Percentiles rank a stretch among this genome's conserved stretches.
phyloP scores from a whole-genome alignment of 2,113 vertebrate genomes.

The Paedocypris sp. region DNA sequence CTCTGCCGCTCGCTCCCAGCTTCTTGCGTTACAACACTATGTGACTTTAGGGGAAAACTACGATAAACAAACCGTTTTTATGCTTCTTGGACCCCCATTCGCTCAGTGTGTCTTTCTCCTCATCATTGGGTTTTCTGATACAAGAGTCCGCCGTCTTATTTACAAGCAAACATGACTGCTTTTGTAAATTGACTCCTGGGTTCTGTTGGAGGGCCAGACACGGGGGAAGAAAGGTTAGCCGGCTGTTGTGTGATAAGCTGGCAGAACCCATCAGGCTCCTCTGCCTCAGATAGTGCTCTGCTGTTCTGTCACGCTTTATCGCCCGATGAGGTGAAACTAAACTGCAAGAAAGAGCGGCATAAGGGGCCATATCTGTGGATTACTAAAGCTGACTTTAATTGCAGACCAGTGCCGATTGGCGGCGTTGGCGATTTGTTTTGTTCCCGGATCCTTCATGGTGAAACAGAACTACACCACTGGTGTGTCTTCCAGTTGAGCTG shows the following conservation, averaged over 20 bases:
- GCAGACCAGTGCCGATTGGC: constrained; percentile 67
- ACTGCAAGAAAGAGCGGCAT: constrained; percentile 61
- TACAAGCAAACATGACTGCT: constrained; percentile 48
- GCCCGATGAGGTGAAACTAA: constrained; percentile 69
- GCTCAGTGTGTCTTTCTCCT: constrained; percentile 38
- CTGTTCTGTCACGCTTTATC: constrained; percentile 70
- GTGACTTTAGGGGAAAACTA: constrained; percentile 26
- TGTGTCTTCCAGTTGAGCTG: constrained; percentile 41
- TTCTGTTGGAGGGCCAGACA: constrained; percentile 54
- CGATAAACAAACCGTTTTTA: constrained; percentile 44
- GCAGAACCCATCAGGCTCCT: constrained; percentile 61
- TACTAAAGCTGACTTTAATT: constrained; percentile 70
- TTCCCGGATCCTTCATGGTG: constrained; percentile 50
- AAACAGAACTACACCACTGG: constrained; percentile 35
- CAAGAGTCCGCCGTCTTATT: constrained; percentile 47
- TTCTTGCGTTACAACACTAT: constrained; percentile 46
- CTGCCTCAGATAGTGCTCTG: constrained; percentile 59
- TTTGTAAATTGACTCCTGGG: constrained; percentile 65
- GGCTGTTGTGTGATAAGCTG: constrained; percentile 66
- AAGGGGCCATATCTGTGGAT: constrained; percentile 66
- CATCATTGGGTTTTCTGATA: not conserved
- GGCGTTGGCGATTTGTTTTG: constrained; percentile 46
- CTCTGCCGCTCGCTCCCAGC: constrained; percentile 55
- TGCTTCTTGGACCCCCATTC: constrained; percentile 1
- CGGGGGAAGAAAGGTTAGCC: constrained; percentile 60